Base-by-base conservation (phyloP, 2,113 vertebrate genomes). In the Tylochromis polylepis region DNA sequence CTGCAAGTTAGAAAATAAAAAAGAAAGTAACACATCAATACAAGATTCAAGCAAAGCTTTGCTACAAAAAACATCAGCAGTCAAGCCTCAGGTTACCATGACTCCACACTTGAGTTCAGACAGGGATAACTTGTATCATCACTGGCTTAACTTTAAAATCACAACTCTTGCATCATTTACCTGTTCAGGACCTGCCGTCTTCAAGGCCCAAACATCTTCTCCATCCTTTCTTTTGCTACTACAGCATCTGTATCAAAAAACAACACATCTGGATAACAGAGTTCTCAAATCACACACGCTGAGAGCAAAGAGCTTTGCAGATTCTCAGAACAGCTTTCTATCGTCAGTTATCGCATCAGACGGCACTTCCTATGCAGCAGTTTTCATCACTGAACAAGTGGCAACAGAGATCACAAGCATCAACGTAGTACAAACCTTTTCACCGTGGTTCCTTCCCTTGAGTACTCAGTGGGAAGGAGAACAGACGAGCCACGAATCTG, bases 41-140 rank as follows among this genome's bases (percentile, higher is more conserved):
- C 5, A 29, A 58, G 3, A 79, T 12, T 77, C n/a, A 49, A n/a
- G n/a, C 2, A 22, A 62, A 34, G 3, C 3, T 46, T 8, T 14
- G 4, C 1, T 18, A 2, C 1, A 36, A 2, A 38, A 5, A 15
- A 1, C 2, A n/a, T 15, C 11, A 67, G 8, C 3, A 27, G 9
- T 84, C 79, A 92, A 94, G 95, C 94, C 94, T 96, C 96, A 97
- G 95, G 81, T 95, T 96, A 96, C 95, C 93, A 92, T 59, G 56
- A 93, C 10, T 96, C 95, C 62, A 95, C 95, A 96, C 16, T 43
- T 24, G 2, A 20, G 79, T 96, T 96, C 93, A 96, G 96, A 97
- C 96, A 96, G 95, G 96, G 95, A 96, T 96, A 97, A 97, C 95
- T 87, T 92, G 8, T 94, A 34, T 96, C 96, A 95, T 96, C 95